These are phyloP conservation scores for Ametastegia equiseti DNA, from an alignment of 2,888 invertebrate genomes.

Conservation along the genomic window DNA sequence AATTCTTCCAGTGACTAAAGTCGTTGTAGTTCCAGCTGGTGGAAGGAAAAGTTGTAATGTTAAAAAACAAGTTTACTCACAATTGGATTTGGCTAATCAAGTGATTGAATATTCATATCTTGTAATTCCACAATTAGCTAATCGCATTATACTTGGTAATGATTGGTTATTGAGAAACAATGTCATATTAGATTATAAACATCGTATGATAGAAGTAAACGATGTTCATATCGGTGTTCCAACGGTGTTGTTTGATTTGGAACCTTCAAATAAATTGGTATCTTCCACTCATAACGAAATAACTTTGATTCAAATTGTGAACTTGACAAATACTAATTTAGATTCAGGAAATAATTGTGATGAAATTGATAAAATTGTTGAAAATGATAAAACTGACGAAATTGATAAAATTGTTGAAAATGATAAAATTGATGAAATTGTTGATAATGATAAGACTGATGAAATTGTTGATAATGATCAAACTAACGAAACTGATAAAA, in stretches of 20 bases:
- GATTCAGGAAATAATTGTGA: neutral
- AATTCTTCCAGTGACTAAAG: slow-evolving; percentile 47
- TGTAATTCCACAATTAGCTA: slow-evolving; percentile 13
- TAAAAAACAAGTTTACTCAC: slow-evolving; percentile 36
- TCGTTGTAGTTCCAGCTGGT: slow-evolving; percentile 48
- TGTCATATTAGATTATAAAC: slow-evolving; percentile 44
- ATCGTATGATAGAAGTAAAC: slow-evolving; percentile 25
- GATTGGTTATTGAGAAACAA: slow-evolving; percentile 42
- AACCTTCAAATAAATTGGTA: slow-evolving; percentile 23
- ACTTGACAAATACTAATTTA: neutral
- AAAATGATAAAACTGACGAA: neutral
- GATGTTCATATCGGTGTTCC: neutral
- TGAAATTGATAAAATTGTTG: neutral
- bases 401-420: neutral
- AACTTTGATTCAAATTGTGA: neutral
- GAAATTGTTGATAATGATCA: too few relatives aligned
- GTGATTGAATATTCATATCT: neutral
- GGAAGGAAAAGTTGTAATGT: slow-evolving; percentile 47
- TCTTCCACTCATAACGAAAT: slow-evolving; percentile 16
- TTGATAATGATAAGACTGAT: too few relatives aligned
- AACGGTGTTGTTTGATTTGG: slow-evolving; percentile 14
- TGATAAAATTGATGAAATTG: too few relatives aligned
- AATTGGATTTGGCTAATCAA: neutral
- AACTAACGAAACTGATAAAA: neutral
- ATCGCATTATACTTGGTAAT: slow-evolving; percentile 35